A percentile compares a stretch with the other conserved stretches of the same genome.
Evolutionary conservation across 2,113 vertebrate genomes (phyloP).

Genomic region (Melanerpes formicivorus): DNA sequence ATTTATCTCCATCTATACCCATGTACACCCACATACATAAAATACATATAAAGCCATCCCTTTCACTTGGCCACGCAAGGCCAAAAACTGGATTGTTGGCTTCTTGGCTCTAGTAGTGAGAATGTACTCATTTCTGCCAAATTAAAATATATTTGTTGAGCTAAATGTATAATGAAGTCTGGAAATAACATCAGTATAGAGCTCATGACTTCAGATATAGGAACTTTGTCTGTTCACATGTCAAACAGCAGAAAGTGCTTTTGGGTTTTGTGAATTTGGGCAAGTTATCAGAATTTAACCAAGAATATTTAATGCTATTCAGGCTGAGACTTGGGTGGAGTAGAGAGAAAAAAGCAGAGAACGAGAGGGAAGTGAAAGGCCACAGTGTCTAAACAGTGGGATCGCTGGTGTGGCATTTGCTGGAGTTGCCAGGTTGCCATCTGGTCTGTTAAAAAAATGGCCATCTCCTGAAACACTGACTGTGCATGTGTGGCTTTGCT

Average conservation of each 20-base stretch:
- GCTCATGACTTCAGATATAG: background rate
- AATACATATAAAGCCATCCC: background rate
- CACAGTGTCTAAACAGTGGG: background rate
- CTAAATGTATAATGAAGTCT: background rate
- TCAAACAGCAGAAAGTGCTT: background rate
- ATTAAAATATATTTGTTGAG: background rate
- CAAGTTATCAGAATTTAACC: background rate
- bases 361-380: background rate
- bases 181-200: background rate
- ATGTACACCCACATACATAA: too few species aligned
- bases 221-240: background rate
- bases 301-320: background rate
- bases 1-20: background rate
- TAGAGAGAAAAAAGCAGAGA: background rate
- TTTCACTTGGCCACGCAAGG: background rate
- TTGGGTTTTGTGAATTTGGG: background rate
- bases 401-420: conserved; percentile 5
- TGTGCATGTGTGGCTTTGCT: background rate
- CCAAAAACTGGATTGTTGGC: background rate
- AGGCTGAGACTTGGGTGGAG: conserved; percentile 17
- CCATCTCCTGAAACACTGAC: conserved; percentile 10
- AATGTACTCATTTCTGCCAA: background rate
- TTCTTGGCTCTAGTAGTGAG: background rate
- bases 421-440: conserved; percentile 61
- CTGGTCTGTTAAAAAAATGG: conserved; percentile 40